These are phyloP conservation scores for Erannis defoliaria DNA, from an alignment of 2,888 invertebrate species.

Conservation along the genomic window DNA sequence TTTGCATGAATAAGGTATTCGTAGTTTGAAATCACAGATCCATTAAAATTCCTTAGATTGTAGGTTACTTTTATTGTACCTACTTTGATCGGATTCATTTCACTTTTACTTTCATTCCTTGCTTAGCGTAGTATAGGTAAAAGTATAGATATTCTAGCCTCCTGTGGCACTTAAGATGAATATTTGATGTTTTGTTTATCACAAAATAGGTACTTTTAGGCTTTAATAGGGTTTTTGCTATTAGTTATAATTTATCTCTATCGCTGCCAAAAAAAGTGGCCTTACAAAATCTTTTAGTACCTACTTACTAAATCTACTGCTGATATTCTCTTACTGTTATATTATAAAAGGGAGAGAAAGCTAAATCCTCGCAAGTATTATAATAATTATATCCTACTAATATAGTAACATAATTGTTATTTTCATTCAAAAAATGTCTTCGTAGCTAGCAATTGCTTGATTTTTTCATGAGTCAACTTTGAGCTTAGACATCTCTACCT, in stretches of 20 bases:
- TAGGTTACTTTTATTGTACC: too few species aligned
- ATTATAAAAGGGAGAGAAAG: too few species aligned
- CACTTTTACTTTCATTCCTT: slow-evolving; percentile 10
- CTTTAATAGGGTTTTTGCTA: neutral
- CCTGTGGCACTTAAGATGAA: neutral
- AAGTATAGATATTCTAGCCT: neutral
- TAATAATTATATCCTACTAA: too few species aligned
- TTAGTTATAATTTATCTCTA: slow-evolving; percentile 28
- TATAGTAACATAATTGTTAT: too few species aligned
- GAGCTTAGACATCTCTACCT: too few species aligned
- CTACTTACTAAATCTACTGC: neutral
- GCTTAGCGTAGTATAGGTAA: neutral
- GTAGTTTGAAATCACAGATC: neutral
- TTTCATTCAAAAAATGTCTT: too few species aligned
- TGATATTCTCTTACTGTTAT: too few species aligned
- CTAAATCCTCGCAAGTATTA: too few species aligned
- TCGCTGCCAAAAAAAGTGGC: slow-evolving; percentile 18
- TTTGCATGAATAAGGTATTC: slow-evolving; percentile 7
- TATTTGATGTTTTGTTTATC: slow-evolving; percentile 11
- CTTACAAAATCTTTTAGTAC: slow-evolving; percentile 1
- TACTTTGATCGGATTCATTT: neutral
- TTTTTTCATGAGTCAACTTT: too few species aligned
- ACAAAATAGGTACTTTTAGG: neutral
- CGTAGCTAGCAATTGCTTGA: too few species aligned
- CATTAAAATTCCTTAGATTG: too few species aligned